Evolutionary conservation across 2,113 vertebrate species (phyloP).

Genomic region (Phalacrocorax brasilianus): DNA sequence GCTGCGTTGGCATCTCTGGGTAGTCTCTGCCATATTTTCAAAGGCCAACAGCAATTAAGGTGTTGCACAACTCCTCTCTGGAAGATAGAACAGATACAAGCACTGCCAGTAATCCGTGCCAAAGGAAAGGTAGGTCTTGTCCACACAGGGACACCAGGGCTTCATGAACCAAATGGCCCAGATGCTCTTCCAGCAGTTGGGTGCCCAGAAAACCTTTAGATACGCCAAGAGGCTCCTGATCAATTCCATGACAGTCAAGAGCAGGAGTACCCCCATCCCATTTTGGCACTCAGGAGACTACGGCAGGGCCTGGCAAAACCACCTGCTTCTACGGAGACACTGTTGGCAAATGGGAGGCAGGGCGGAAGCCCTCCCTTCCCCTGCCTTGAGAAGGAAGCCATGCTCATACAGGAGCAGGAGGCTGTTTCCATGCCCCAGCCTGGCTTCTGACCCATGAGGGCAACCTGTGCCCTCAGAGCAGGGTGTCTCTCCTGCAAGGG

Average conservation of each 20-base stretch:
- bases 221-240: not conserved
- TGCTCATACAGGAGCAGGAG: not conserved
- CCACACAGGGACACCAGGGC: not conserved
- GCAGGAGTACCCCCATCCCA: not conserved
- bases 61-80: not conserved
- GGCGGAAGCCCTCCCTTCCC: not conserved
- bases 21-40: not conserved
- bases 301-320: not conserved
- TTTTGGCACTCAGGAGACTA: not conserved
- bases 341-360: accelerated
- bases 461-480: not conserved
- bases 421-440: not conserved
- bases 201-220: not conserved
- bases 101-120: not conserved
- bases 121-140: not conserved
- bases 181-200: not conserved
- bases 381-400: accelerated
- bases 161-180: not conserved
- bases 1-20: not conserved
- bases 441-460: not conserved
- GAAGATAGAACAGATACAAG: accelerated
- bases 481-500: not conserved
- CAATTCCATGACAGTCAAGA: not conserved
- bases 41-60: not conserved
- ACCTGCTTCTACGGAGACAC: not conserved